Conservation (phyloP, 1,140 invertebrate species). For the Alviniconcha marisindica region DNA sequence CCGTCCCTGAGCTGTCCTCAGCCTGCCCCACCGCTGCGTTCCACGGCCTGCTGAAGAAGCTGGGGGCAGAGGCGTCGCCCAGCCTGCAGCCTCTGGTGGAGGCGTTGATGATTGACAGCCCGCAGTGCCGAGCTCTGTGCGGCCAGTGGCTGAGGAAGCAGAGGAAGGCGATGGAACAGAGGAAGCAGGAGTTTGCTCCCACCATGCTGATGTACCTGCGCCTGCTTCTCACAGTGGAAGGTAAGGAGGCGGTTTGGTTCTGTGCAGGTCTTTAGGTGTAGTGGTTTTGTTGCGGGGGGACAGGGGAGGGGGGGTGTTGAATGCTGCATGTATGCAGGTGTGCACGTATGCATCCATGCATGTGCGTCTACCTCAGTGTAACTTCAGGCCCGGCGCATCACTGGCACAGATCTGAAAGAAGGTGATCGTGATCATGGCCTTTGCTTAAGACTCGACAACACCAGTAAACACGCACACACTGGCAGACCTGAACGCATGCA, state of each 20-base stretch:
- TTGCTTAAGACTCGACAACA: too few relatives aligned
- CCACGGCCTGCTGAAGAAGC: conserved; percentile 7
- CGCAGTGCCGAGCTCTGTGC: neutral
- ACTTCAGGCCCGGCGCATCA: too few relatives aligned
- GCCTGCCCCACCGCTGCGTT: neutral
- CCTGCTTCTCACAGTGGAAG: neutral
- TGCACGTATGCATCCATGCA: neutral
- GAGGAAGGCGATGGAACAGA: neutral
- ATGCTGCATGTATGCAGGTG: neutral
- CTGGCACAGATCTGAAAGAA: too few relatives aligned
- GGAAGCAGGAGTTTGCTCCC: neutral
- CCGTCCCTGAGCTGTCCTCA: neutral
- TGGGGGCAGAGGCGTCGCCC: neutral
- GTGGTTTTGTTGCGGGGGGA: too few relatives aligned
- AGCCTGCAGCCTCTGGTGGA: neutral
- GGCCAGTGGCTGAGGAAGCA: conserved; percentile 17
- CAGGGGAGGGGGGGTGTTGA: too few relatives aligned
- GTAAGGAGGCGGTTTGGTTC: too few relatives aligned
- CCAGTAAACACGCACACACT: too few relatives aligned
- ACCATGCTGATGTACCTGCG: conserved; percentile 10
- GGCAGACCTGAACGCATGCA: too few relatives aligned
- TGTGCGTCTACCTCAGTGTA: too few relatives aligned
- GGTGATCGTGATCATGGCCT: too few relatives aligned
- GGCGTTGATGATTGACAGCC: neutral
- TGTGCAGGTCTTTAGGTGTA: too few relatives aligned